These are phyloP conservation scores for Centropus bengalensis DNA, from an alignment of 2,113 vertebrate genomes.

Conservation along the genomic window DNA sequence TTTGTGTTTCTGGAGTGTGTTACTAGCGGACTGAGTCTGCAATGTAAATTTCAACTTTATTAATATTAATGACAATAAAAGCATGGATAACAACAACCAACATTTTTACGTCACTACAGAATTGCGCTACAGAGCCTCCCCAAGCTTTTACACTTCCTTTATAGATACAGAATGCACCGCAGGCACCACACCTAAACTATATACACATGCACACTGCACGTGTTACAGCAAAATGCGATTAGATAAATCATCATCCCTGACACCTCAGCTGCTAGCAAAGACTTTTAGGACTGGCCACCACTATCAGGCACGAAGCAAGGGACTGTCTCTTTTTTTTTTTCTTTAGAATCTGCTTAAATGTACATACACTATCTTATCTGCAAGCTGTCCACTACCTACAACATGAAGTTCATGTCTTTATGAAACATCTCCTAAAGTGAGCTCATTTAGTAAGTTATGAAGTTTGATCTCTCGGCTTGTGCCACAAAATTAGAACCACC, in stretches of 20 bases:
- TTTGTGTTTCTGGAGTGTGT: slow-evolving; percentile 99
- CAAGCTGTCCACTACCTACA: background rate
- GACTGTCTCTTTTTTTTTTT: background rate
- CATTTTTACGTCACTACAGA: slow-evolving; percentile 46
- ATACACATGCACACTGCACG: background rate
- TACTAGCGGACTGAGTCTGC: slow-evolving; percentile 96
- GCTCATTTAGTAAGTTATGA: background rate
- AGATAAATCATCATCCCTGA: background rate
- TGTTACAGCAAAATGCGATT: background rate
- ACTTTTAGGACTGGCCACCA: background rate
- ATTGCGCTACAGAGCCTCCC: slow-evolving; percentile 15
- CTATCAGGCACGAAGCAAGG: background rate
- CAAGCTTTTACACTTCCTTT: slow-evolving; percentile 15
- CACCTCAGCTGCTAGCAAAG: background rate
- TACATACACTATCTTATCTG: background rate
- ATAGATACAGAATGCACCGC: background rate
- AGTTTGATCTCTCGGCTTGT: slow-evolving; percentile 12
- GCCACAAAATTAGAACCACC: slow-evolving; percentile 11
- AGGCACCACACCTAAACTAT: slow-evolving; percentile 8
- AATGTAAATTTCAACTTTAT: slow-evolving; percentile 82
- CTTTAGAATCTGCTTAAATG: background rate
- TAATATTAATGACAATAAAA: slow-evolving; percentile 77
- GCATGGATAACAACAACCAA: slow-evolving; percentile 55
- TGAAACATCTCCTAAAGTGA: background rate
- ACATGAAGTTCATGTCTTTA: background rate